Percentiles rank a stretch among this genome's conserved stretches.
These are phyloP conservation scores for Pissodes strobi DNA, from an alignment of 1,140 invertebrate genomes.

Conservation along the genomic window DNA sequence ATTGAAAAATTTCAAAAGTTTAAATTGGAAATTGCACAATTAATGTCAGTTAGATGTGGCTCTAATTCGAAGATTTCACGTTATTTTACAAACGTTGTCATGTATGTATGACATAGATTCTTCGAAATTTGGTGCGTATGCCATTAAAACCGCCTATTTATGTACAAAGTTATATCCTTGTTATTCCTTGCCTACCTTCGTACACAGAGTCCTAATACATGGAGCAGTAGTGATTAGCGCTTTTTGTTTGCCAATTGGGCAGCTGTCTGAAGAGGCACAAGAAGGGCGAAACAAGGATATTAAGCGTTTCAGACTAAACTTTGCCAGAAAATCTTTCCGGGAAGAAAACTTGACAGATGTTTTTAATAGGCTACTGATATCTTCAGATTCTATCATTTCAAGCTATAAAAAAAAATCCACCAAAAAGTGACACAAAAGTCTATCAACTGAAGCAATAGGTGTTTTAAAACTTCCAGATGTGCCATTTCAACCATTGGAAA, in stretches of 20 bases:
- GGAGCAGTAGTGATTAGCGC: conserved; percentile 41
- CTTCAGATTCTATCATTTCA: conserved; percentile 41
- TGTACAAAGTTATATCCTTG: conserved; percentile 35
- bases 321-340: conserved; percentile 44
- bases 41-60: conserved; percentile 27
- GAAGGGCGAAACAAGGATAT: conserved; percentile 51
- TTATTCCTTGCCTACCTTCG: conserved; percentile 41
- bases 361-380: conserved; percentile 41
- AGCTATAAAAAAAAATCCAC: too few relatives aligned
- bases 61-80: conserved; percentile 27
- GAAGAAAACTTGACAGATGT: conserved; percentile 46
- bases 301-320: conserved; percentile 39
- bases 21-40: too few relatives aligned
- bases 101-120: conserved; percentile 10
- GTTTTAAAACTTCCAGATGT: too few relatives aligned
- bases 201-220: conserved; percentile 48
- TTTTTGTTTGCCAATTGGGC: conserved; percentile 48
- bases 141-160: too few relatives aligned
- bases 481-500: too few relatives aligned
- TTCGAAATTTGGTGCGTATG: conserved; percentile 7
- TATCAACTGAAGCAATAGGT: too few relatives aligned
- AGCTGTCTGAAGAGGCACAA: conserved; percentile 51
- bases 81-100: conserved; percentile 27
- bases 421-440: too few relatives aligned
- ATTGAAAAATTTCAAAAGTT: too few relatives aligned